Conservation (phyloP, 2,888 invertebrate species). For the Macroteleia sp. region DNA sequence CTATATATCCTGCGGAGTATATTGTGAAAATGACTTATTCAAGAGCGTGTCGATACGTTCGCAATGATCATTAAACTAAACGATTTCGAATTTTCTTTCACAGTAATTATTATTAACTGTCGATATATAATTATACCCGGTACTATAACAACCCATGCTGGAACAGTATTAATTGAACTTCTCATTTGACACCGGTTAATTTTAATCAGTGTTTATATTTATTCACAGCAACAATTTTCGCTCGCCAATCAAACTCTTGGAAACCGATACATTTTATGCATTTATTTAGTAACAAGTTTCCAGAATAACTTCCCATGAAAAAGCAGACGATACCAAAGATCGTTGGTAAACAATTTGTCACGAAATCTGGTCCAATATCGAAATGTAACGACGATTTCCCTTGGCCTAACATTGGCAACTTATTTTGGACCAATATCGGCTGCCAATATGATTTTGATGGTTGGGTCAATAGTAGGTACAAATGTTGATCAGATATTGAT, state of each 20-base stretch:
- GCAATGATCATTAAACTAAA: conserved; percentile 18
- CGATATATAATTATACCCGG: not conserved
- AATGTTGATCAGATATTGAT: too few relatives aligned
- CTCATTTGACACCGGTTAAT: not conserved
- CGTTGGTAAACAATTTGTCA: too few relatives aligned
- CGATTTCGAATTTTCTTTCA: not conserved
- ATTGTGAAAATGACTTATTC: conserved; percentile 31
- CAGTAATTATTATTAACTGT: not conserved
- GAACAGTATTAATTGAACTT: not conserved
- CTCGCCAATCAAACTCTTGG: not conserved
- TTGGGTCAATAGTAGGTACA: too few relatives aligned
- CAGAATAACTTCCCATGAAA: too few relatives aligned
- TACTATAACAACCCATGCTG: not conserved
- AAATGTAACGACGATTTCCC: too few relatives aligned
- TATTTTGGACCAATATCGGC: too few relatives aligned
- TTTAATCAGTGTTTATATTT: not conserved
- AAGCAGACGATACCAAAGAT: too few relatives aligned
- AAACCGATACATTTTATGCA: not conserved
- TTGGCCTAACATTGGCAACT: too few relatives aligned
- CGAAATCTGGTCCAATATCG: too few relatives aligned
- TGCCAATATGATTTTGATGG: too few relatives aligned
- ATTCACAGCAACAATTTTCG: not conserved
- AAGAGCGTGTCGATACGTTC: conserved; percentile 21
- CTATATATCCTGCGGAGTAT: not conserved
- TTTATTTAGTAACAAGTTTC: not conserved